A percentile compares a stretch with the other conserved stretches of the same genome.
Evolutionary conservation across 2,888 invertebrate species (phyloP).

Genomic region (Apodemia hepburni): DNA sequence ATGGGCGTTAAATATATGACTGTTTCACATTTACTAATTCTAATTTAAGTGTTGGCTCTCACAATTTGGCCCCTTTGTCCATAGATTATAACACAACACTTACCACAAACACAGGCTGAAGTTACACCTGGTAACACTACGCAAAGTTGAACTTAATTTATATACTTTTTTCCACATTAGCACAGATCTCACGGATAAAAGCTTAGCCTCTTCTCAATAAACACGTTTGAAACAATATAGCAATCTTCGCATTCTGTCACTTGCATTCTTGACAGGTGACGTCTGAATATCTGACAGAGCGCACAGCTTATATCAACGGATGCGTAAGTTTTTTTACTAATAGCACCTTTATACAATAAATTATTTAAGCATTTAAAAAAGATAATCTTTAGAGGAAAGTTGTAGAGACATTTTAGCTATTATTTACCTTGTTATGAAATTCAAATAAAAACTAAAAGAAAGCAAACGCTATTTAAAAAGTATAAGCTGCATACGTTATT

Average conservation of each 20-base stretch:
- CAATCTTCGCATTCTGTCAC: conserved; percentile 2
- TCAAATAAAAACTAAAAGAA: too few relatives aligned
- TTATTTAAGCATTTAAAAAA: too few relatives aligned
- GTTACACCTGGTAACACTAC: not conserved
- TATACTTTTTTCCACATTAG: not conserved
- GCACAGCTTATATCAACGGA: conserved; percentile 2
- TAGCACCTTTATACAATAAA: not conserved
- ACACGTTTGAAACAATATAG: conserved; percentile 3
- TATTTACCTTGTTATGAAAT: too few relatives aligned
- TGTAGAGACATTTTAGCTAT: too few relatives aligned
- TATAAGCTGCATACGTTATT: too few relatives aligned
- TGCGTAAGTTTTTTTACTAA: conserved; percentile 4
- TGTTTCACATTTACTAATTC: not conserved
- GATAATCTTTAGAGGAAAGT: too few relatives aligned
- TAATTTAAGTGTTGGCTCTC: not conserved
- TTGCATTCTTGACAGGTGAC: not conserved
- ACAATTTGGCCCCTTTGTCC: not conserved
- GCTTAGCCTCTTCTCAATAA: not conserved
- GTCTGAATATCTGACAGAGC: conserved; percentile 1
- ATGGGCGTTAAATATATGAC: not conserved
- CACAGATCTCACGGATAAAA: not conserved
- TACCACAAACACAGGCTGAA: not conserved
- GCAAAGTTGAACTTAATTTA: not conserved
- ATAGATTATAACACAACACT: conserved; percentile 8
- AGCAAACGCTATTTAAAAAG: too few relatives aligned